These are phyloP conservation scores for Bubo blakistoni DNA, from an alignment of 2,113 vertebrate species.

Conservation along the genomic window DNA sequence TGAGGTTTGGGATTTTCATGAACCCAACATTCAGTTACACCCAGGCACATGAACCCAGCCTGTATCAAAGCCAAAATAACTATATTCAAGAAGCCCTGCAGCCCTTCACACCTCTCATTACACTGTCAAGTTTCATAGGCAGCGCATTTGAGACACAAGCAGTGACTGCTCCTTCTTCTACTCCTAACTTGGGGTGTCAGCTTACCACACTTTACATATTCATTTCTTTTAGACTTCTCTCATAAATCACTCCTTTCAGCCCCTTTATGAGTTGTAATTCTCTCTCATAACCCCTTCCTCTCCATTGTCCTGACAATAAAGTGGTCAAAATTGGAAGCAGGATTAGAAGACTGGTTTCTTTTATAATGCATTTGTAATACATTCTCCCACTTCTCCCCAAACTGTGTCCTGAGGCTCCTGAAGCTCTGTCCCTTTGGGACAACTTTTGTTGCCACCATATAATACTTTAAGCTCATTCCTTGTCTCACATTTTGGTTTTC, in stretches of 20 bases:
- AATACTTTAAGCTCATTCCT: not conserved
- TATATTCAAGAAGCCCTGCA: conserved; percentile 11
- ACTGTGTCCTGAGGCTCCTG: not conserved
- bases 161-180: conserved; percentile 29
- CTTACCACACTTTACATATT: conserved; percentile 50
- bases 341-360: not conserved
- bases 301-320: not conserved
- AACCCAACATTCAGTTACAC: conserved; percentile 24
- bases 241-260: conserved; percentile 45
- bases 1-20: conserved; percentile 52
- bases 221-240: not conserved
- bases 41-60: conserved; percentile 22
- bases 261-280: not conserved
- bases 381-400: not conserved
- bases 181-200: conserved; percentile 26
- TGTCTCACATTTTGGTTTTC: not conserved
- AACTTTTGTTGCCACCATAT: not conserved
- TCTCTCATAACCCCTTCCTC: not conserved
- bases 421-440: not conserved
- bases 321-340: not conserved
- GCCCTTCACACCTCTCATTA: conserved; percentile 45
- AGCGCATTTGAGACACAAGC: conserved; percentile 6
- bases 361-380: not conserved
- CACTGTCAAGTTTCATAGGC: conserved; percentile 48
- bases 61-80: conserved; percentile 55